Base-by-base conservation (phyloP, 2,797 vertebrate genomes). In the Acipenser oxyrinchus region DNA sequence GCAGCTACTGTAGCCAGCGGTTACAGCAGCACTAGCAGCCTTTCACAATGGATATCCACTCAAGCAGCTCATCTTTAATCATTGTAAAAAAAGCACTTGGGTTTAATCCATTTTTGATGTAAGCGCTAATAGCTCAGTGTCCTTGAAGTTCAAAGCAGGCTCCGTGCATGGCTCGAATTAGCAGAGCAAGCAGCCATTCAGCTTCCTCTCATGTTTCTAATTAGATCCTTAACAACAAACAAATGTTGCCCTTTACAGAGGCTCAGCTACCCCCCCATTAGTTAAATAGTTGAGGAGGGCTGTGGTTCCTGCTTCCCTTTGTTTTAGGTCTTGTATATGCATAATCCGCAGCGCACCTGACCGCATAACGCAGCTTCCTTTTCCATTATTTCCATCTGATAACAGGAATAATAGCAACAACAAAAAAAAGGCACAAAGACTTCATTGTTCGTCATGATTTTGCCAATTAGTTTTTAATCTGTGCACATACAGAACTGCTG, bases 211-310 rank as follows among this genome's bases (percentile, higher is more conserved):
- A 86, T 89, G 88, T 89, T 90, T 87, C 88, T 93, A 93, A 93
- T 92, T 92, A 92, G 89, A 92, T 89, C 87, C 89, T 91, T 88
- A 89, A 91, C 90, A 93, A 92, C 90, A 93, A 93, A 93, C 91
- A 93, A 91, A 93, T 86, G 84, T 84, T 79, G 79, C 88, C 88
- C 86, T 91, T 75, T 81, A 88, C 81, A 75, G 82, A 83, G 83
- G 77, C 78, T 76, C 70, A 72, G 78, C 79, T 72, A 72, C 37
- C 72, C 76, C 76, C 82, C 82, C 80, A 80, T 87, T 88, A 78
- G 75, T 80, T 86, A 84, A 83, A 81, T 67, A 72, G 77, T 82
- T 85, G 74, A 82, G 81, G 77, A 82, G 78, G 76, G 77, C 13
- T 18, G 65, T 0, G 50, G 72, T 10, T 72, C 70, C 69, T 15